Evolutionary conservation across 2,888 invertebrate species (phyloP).

Genomic region (Abrostola triplasia): DNA sequence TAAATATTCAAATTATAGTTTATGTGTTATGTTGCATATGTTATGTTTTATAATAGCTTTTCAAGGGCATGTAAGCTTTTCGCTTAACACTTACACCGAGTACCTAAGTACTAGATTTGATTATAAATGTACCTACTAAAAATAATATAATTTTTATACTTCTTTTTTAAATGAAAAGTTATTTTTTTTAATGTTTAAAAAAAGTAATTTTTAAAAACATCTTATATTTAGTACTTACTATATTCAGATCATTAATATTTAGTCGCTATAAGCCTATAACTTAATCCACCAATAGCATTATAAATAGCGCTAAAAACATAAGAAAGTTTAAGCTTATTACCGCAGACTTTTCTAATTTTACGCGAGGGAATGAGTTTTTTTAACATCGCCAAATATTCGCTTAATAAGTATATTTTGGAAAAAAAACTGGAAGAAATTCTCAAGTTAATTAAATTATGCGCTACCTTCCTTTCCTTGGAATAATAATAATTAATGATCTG

Average conservation of each 20-base stretch:
- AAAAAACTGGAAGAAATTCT: slow-evolving; percentile 32
- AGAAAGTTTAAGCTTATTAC: slow-evolving; percentile 53
- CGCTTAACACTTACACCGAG: too few relatives aligned
- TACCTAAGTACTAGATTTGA: too few relatives aligned
- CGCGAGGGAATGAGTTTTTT: slow-evolving; percentile 44
- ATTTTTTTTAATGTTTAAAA: too few relatives aligned
- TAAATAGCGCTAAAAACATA: slow-evolving; percentile 39
- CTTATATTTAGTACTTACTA: too few relatives aligned
- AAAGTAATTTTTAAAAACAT: too few relatives aligned
- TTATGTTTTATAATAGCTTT: too few relatives aligned
- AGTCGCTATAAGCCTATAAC: slow-evolving; percentile 8
- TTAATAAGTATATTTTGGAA: slow-evolving; percentile 41
- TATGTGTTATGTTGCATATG: too few relatives aligned
- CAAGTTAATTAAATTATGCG: slow-evolving; percentile 50
- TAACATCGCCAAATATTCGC: slow-evolving; percentile 50
- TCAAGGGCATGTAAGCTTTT: too few relatives aligned
- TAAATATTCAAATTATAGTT: too few relatives aligned
- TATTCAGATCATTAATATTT: neutral
- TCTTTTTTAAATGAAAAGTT: too few relatives aligned
- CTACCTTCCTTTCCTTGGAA: slow-evolving; percentile 26
- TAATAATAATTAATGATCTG: slow-evolving; percentile 39
- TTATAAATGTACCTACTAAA: too few relatives aligned
- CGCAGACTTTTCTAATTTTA: slow-evolving; percentile 55
- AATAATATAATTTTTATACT: too few relatives aligned
- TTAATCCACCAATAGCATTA: slow-evolving; percentile 15